phyloP scores from a whole-genome alignment of 2,797 vertebrate species.

The Platalea minor region DNA sequence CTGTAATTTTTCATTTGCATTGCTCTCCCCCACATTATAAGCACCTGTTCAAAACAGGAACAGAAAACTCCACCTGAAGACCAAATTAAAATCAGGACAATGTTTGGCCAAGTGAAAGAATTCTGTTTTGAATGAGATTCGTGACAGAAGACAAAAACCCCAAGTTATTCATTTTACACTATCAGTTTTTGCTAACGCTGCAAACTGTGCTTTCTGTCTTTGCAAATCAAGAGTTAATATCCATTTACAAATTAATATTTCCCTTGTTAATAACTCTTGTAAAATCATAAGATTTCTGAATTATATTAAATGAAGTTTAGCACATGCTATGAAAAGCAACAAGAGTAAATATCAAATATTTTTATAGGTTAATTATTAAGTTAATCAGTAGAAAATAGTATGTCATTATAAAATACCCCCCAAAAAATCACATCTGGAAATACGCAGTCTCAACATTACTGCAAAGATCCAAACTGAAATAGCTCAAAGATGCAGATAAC shows the following conservation, averaged over 20 bases:
- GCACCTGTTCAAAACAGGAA: not conserved
- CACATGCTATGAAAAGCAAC: not conserved
- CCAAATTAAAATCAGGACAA: not conserved
- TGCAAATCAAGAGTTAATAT: not conserved
- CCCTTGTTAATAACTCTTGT: not conserved
- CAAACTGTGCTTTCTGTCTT: not conserved
- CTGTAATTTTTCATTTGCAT: not conserved
- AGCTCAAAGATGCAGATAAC: not conserved
- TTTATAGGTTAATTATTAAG: not conserved
- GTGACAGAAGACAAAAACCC: not conserved
- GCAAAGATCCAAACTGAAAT: not conserved
- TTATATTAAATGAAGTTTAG: not conserved
- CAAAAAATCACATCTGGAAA: not conserved
- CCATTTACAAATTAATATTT: not conserved
- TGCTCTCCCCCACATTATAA: not conserved
- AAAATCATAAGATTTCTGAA: not conserved
- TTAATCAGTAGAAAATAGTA: not conserved
- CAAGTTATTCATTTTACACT: not conserved
- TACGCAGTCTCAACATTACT: not conserved
- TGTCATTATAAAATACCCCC: not conserved
- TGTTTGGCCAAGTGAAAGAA: not conserved
- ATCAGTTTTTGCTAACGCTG: not conserved
- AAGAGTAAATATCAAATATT: not conserved
- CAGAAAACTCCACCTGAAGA: not conserved
- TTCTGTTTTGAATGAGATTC: not conserved